These are phyloP conservation scores for Gila robusta DNA, from an alignment of 2,797 vertebrate genomes.

Conservation along the genomic window DNA sequence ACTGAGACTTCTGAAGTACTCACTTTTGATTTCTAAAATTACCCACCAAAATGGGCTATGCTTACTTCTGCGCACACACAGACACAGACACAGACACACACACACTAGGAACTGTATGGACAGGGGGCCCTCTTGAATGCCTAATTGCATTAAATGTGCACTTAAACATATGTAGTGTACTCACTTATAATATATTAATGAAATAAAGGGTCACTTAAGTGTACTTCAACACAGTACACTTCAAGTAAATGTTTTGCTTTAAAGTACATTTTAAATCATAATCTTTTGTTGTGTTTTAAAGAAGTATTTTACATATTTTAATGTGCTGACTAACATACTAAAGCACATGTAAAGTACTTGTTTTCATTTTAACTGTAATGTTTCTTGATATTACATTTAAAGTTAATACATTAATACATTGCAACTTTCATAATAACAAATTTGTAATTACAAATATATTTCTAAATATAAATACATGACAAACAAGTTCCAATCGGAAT, in stretches of 20 bases:
- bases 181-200: not conserved
- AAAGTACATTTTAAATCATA: no score
- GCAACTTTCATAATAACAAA: not conserved
- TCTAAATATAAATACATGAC: not conserved
- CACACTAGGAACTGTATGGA: not conserved
- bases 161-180: not conserved
- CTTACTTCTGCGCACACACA: not conserved
- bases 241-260: no score
- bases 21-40: constrained; percentile 43
- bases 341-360: not conserved
- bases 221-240: not conserved
- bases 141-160: not conserved
- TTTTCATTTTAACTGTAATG: not conserved
- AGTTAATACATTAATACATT: no score
- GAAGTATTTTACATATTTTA: not conserved
- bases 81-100: not conserved
- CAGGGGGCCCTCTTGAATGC: no score
- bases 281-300: not conserved
- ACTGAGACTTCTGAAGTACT: constrained; percentile 30
- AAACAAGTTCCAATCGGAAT: not conserved
- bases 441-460: not conserved
- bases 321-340: not conserved
- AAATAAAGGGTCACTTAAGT: not conserved
- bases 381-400: no score
- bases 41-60: constrained; percentile 21